Percentiles rank a stretch among this genome's conserved stretches.
Conservation (phyloP, 2,113 vertebrate genomes). For the Sphaerodactylus townsendi region DNA sequence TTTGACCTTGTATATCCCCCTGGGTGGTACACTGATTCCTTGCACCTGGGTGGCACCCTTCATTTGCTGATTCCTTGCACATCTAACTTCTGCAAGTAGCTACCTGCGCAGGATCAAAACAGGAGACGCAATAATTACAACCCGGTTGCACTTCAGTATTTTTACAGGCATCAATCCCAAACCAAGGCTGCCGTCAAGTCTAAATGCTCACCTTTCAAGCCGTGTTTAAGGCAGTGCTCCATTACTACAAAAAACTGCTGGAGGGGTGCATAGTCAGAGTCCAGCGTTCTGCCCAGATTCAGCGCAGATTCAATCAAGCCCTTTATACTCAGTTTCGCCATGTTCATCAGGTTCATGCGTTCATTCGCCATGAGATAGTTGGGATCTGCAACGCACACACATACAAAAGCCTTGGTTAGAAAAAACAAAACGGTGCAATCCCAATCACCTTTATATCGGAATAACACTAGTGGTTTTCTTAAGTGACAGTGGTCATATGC, state of each 20-base stretch:
- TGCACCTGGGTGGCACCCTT: too few relatives aligned
- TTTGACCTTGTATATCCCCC: too few relatives aligned
- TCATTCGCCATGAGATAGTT: conserved; percentile 98
- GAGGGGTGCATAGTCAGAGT: conserved; percentile 95
- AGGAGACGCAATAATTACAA: neutral
- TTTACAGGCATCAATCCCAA: too few relatives aligned
- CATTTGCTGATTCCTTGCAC: too few relatives aligned
- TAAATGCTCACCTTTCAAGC: conserved; percentile 86
- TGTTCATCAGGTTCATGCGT: conserved; percentile 98
- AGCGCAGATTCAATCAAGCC: conserved; percentile 95
- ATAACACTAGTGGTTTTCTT: neutral
- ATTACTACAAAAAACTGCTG: conserved; percentile 99
- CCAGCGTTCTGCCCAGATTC: conserved; percentile 93
- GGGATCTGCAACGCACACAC: conserved; percentile 78
- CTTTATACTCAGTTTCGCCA: conserved; percentile 99
- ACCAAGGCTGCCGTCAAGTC: neutral
- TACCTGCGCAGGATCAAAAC: neutral
- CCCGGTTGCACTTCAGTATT: too few relatives aligned
- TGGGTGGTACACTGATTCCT: too few relatives aligned
- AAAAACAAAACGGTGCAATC: fast-evolving
- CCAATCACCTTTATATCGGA: neutral
- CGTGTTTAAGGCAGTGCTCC: conserved; percentile 98
- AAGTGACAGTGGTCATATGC: neutral
- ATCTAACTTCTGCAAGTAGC: neutral
- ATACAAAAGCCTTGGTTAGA: neutral